Evolutionary conservation across 2,113 vertebrate genomes (phyloP).

Genomic region (Tachuris rubrigastra): DNA sequence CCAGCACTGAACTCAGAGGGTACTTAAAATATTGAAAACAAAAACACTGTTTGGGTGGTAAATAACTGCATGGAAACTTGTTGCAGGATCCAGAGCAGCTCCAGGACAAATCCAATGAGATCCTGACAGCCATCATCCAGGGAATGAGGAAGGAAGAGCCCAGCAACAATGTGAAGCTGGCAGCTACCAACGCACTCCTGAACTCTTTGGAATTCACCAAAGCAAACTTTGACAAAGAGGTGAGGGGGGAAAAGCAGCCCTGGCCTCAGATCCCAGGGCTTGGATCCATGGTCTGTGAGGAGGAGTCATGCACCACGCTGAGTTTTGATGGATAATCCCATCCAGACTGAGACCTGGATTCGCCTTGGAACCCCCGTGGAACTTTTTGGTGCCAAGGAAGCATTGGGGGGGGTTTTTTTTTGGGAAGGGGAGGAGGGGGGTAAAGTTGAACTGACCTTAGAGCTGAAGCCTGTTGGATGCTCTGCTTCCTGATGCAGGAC

Average conservation of each 20-base stretch:
- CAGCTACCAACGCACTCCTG: slow-evolving; percentile 96
- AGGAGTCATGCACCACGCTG: slow-evolving; percentile 64
- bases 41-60: neutral
- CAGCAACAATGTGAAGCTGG: slow-evolving; percentile 97
- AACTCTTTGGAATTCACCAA: slow-evolving; percentile 99
- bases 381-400: neutral
- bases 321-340: slow-evolving; percentile 25
- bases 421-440: no score
- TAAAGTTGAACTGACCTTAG: neutral
- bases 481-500: neutral
- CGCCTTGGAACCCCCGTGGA: neutral
- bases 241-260: neutral
- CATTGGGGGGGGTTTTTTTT: accelerated
- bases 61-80: neutral
- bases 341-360: slow-evolving; percentile 26
- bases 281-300: slow-evolving; percentile 43
- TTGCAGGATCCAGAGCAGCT: slow-evolving; percentile 95
- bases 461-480: neutral
- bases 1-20: no score
- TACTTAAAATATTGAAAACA: accelerated
- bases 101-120: slow-evolving; percentile 97
- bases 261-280: neutral
- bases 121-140: slow-evolving; percentile 98
- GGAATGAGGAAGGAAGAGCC: slow-evolving; percentile 99
- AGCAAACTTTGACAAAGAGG: slow-evolving; percentile 99